Evolutionary conservation across 2,113 vertebrate genomes (phyloP).

Genomic region (Taxidea taxus): DNA sequence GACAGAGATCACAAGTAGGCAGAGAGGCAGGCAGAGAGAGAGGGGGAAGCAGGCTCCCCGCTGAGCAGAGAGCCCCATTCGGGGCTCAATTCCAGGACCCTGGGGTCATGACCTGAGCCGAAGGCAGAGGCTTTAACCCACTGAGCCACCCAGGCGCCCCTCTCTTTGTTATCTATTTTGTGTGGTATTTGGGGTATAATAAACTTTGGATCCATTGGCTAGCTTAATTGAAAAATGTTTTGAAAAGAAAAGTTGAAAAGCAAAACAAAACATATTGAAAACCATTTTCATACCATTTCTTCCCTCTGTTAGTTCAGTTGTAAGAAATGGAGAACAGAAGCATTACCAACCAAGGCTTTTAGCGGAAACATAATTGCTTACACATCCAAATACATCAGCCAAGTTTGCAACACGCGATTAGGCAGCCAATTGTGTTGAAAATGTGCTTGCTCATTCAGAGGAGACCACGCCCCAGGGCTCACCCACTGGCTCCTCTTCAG

Average conservation of each 20-base stretch:
- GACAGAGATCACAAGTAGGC: too few relatives aligned
- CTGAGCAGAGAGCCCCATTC: too few relatives aligned
- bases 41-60: too few relatives aligned
- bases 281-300: conserved; percentile 41
- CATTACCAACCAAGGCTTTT: conserved; percentile 48
- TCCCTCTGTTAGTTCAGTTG: conserved; percentile 59
- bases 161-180: conserved; percentile 7
- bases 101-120: too few relatives aligned
- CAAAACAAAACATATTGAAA: conserved; percentile 60
- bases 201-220: conserved; percentile 27
- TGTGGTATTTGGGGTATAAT: conserved; percentile 24
- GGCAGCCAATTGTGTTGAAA: conserved; percentile 69
- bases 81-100: too few relatives aligned
- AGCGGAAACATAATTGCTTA: conserved; percentile 63
- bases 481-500: neutral
- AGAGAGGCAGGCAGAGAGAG: too few relatives aligned
- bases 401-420: conserved; percentile 53
- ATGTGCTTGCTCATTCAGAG: neutral
- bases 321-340: conserved; percentile 52
- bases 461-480: neutral
- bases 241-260: conserved; percentile 61
- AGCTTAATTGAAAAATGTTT: conserved; percentile 57
- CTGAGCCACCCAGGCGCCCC: too few relatives aligned
- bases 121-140: too few relatives aligned
- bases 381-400: conserved; percentile 60